Evolutionary conservation across 2,888 invertebrate species (phyloP).

Genomic region (Lathronympha strigana): DNA sequence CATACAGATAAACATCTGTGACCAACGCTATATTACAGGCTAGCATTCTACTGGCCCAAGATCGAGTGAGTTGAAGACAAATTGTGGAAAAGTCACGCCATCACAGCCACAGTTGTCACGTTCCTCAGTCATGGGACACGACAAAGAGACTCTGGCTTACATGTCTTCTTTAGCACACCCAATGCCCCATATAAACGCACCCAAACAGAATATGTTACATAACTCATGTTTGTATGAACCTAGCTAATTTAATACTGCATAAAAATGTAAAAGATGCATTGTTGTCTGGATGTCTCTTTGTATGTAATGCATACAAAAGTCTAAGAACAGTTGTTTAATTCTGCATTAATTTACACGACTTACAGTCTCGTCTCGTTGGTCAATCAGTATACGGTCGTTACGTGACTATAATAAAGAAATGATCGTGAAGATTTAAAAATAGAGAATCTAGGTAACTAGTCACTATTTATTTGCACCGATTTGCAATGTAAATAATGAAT

Average conservation of each 20-base stretch:
- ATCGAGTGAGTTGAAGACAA: too few species aligned
- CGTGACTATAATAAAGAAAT: constrained; percentile 23
- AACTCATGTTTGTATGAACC: not conserved
- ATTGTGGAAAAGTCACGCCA: too few species aligned
- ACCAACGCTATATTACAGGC: too few species aligned
- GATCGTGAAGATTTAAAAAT: constrained; percentile 22
- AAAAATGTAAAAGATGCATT: constrained; percentile 12
- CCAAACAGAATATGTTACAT: not conserved
- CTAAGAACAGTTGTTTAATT: constrained; percentile 1
- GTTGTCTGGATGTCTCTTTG: constrained; percentile 17
- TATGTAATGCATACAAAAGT: constrained; percentile 7
- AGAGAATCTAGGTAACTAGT: not conserved
- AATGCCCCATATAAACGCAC: too few species aligned
- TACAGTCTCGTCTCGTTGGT: not conserved
- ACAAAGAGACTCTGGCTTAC: too few species aligned
- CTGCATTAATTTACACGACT: constrained; percentile 6
- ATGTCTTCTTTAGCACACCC: too few species aligned
- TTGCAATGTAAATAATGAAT: not conserved
- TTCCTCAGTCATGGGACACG: too few species aligned
- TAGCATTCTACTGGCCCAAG: too few species aligned
- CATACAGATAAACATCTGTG: too few species aligned
- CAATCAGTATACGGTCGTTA: constrained; percentile 3
- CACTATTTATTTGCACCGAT: constrained; percentile 4
- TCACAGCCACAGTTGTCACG: too few species aligned
- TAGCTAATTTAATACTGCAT: not conserved